Evolutionary conservation across 2,113 vertebrate species (phyloP), one percentile per base, ranked within the genome.

Genomic region (Atrichornis clamosus): DNA sequence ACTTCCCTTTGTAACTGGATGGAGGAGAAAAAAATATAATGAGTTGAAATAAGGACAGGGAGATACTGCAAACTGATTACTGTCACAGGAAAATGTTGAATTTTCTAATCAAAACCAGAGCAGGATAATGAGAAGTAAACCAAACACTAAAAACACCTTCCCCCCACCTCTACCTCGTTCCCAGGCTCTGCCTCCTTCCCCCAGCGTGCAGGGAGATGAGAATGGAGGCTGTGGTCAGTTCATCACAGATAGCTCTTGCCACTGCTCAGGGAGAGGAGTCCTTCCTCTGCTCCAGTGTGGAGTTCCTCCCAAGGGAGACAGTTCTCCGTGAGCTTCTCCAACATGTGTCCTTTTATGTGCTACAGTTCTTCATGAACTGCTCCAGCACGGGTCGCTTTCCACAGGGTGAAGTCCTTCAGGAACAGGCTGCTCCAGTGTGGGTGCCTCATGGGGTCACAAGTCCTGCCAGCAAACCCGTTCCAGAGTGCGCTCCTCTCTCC

Each of bases 241-340:
- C 20, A 79, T 42, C n/a, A 30, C 41, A 26, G 7, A 15, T 30
- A 41, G n/a, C 15, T 80, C 32, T 18, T 73, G 58, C 32, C 7
- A 4, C 49, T 42, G 32, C 21, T 79, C 14, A 35, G 56, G 35
- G 9, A 14, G 10, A 47, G 30, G 26, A 22, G 13, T 49, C 9
- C 21, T 63, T 56, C 16, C 21, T 13, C 9, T 88, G 49, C 35
- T 73, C 42, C 32, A 21, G 13, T 9, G 10, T 35, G 18, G 33
- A 16, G 30, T 65, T 10, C 9, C 17, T 35, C 32, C 35, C 21
- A 32, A 0, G 0, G 30, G 67, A 27, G 26, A 32, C 11, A 49
- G 26, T 27, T 72, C 22, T 23, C 58, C 35, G 2, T 32, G 42
- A 19, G 15, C 7, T 50, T 27, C 42, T 42, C 26, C 44, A 15